Percentiles rank a stretch among this genome's conserved stretches.
Evolutionary conservation across 2,888 invertebrate genomes (phyloP).

Genomic region (Thyatira batis): DNA sequence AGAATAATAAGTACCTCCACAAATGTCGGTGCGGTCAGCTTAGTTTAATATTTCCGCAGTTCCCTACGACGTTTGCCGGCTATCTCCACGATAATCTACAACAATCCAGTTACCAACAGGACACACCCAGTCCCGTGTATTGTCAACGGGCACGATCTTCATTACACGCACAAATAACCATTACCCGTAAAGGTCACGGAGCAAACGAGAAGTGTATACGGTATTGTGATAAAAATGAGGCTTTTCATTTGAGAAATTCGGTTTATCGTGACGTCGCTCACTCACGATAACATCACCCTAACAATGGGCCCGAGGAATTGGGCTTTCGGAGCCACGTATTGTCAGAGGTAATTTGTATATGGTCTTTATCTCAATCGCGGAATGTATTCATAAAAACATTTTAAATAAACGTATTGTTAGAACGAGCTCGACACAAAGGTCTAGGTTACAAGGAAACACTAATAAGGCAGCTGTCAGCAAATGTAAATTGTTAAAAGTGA

Average conservation of each 20-base stretch:
- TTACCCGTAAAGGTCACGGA: slow-evolving; percentile 47
- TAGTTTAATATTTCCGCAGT: slow-evolving; percentile 46
- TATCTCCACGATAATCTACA: slow-evolving; percentile 51
- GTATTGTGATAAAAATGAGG: slow-evolving; percentile 41
- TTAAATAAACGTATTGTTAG: slow-evolving; percentile 27
- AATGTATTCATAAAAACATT: slow-evolving; percentile 31
- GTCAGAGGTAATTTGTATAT: slow-evolving; percentile 46
- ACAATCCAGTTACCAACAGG: slow-evolving; percentile 45
- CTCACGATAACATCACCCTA: slow-evolving; percentile 61
- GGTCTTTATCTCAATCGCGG: slow-evolving; percentile 34
- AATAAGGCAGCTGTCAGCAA: slow-evolving; percentile 14
- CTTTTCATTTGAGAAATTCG: slow-evolving; percentile 51
- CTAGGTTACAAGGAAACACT: slow-evolving; percentile 22
- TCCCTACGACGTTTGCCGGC: slow-evolving; percentile 12
- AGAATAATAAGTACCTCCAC: slow-evolving; percentile 36
- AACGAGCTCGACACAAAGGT: slow-evolving; percentile 19
- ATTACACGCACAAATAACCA: slow-evolving; percentile 54
- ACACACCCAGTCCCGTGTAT: slow-evolving; percentile 40
- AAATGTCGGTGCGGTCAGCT: slow-evolving; percentile 44
- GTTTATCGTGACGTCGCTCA: slow-evolving; percentile 66
- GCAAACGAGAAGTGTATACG: slow-evolving; percentile 35
- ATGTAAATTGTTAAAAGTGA: slow-evolving; percentile 15
- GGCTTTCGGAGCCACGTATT: slow-evolving; percentile 47
- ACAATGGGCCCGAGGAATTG: slow-evolving; percentile 60
- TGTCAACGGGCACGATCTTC: slow-evolving; percentile 52